phyloP scores from a whole-genome alignment of 2,888 invertebrate species.

The Balanococcus diminutus region DNA sequence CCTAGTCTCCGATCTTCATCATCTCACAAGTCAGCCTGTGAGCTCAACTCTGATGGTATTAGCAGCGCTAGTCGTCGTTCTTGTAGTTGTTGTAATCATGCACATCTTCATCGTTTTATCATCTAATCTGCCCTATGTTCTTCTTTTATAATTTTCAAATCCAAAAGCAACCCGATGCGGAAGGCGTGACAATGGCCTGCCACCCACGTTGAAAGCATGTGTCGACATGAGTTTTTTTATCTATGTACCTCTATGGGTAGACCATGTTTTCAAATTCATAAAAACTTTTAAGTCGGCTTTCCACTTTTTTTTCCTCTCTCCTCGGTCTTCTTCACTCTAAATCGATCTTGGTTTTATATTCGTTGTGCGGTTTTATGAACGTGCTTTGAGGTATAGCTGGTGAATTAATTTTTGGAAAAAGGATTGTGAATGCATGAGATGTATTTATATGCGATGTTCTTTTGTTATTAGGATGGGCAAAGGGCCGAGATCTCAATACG shows the following conservation, averaged over 20 bases:
- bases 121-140: too few relatives aligned
- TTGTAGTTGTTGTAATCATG: slow-evolving; percentile 27
- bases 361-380: slow-evolving; percentile 12
- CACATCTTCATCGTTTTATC: slow-evolving; percentile 22
- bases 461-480: background rate
- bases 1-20: background rate
- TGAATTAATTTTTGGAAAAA: slow-evolving; percentile 3
- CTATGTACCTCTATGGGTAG: background rate
- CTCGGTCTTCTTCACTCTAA: too few relatives aligned
- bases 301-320: background rate
- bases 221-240: slow-evolving; percentile 39
- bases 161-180: background rate
- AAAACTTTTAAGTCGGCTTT: slow-evolving; percentile 10
- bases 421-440: background rate
- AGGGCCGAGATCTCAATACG: background rate
- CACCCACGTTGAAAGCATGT: slow-evolving; percentile 42
- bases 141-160: background rate
- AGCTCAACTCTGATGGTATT: too few relatives aligned
- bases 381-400: background rate
- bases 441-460: background rate
- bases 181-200: slow-evolving; percentile 42
- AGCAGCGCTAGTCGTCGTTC: slow-evolving; percentile 12
- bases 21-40: background rate
- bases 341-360: background rate
- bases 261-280: slow-evolving; percentile 16